These are phyloP conservation scores for Clarias macrocephalus DNA, from an alignment of 2,113 vertebrate species.

Conservation along the genomic window DNA sequence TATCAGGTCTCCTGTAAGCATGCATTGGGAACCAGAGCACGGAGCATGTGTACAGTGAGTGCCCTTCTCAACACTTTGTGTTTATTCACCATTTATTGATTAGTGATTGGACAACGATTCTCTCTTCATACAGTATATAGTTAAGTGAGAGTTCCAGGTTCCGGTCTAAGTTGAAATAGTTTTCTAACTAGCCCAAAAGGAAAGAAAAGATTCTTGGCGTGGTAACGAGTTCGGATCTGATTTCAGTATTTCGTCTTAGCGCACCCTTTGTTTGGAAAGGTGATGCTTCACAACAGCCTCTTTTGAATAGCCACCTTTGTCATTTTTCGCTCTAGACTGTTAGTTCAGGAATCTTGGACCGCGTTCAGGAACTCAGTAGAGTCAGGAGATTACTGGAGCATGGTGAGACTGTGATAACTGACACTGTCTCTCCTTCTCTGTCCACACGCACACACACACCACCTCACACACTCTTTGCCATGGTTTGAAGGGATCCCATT, in stretches of 20 bases:
- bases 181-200: not conserved
- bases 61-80: not conserved
- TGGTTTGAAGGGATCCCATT: slow-evolving; percentile 37
- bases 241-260: slow-evolving; percentile 50
- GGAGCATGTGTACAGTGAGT: slow-evolving; percentile 11
- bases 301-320: slow-evolving; percentile 74
- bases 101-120: not conserved
- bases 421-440: slow-evolving; percentile 62
- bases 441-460: slow-evolving; percentile 17
- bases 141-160: too few relatives aligned
- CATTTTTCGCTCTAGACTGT: slow-evolving; percentile 58
- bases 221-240: slow-evolving; percentile 39
- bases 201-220: slow-evolving; percentile 12
- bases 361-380: slow-evolving; percentile 69
- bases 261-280: slow-evolving; percentile 58
- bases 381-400: slow-evolving; percentile 74
- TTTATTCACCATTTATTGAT: not conserved
- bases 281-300: slow-evolving; percentile 60
- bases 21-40: not conserved
- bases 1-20: not conserved
- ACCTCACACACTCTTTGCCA: slow-evolving; percentile 1
- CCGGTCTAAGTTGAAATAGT: not conserved
- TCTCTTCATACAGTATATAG: too few relatives aligned
- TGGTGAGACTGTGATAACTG: slow-evolving; percentile 73
- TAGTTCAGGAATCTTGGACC: slow-evolving; percentile 61